phyloP scores from a whole-genome alignment of 2,888 invertebrate genomes.

The Atethmia centrago region DNA sequence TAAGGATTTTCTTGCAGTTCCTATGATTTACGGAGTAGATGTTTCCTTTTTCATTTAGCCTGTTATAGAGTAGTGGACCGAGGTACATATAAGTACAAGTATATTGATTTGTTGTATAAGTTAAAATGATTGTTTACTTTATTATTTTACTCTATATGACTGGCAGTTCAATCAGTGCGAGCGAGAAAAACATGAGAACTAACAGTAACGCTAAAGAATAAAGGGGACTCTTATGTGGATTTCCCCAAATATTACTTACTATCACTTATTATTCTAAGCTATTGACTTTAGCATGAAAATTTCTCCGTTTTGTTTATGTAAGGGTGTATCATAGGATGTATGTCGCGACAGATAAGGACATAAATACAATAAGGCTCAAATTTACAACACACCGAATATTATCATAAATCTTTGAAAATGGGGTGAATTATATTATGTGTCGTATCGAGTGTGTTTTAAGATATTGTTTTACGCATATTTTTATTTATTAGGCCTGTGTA shows the following conservation, averaged over 20 bases:
- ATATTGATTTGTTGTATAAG: too few relatives aligned
- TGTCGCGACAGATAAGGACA: conserved; percentile 81
- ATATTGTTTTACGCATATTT: conserved; percentile 36
- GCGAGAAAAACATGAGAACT: conserved; percentile 64
- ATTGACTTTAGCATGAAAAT: conserved; percentile 90
- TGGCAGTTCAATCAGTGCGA: background rate
- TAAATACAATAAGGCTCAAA: conserved; percentile 78
- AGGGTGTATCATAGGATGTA: conserved; percentile 77
- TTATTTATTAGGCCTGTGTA: conserved; percentile 32
- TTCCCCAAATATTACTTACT: conserved; percentile 88
- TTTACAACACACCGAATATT: conserved; percentile 78
- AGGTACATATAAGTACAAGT: too few relatives aligned
- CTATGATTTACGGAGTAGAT: too few relatives aligned
- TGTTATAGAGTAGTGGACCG: too few relatives aligned
- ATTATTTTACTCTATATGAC: too few relatives aligned
- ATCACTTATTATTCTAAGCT: conserved; percentile 90
- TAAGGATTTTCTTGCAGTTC: too few relatives aligned
- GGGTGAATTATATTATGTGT: conserved; percentile 81
- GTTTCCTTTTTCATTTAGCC: too few relatives aligned
- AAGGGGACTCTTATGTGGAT: conserved; percentile 81
- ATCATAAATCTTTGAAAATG: conserved; percentile 80
- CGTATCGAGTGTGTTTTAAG: conserved; percentile 65
- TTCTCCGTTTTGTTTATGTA: conserved; percentile 88
- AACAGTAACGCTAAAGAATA: conserved; percentile 69
- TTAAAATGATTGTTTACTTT: too few relatives aligned